These are phyloP conservation scores for Laupala kohalensis DNA, from an alignment of 1,140 invertebrate species.

Conservation along the genomic window DNA sequence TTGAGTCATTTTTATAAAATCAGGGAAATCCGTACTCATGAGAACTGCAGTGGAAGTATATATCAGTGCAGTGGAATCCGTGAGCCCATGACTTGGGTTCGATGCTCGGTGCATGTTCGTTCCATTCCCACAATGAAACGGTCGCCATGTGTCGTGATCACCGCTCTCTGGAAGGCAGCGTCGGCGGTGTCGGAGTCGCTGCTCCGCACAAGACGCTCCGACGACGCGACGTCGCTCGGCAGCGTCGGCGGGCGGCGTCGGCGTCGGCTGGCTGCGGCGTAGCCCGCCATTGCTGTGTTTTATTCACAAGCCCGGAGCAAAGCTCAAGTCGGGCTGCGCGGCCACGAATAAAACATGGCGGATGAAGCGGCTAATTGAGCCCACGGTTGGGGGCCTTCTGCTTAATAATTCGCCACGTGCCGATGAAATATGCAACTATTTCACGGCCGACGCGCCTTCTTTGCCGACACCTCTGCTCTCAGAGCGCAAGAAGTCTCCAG, in stretches of 20 bases:
- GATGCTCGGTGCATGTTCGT: no score
- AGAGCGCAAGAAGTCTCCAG: background rate
- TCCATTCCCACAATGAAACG: no score
- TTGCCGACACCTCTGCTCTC: conserved; percentile 8
- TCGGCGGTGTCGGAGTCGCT: background rate
- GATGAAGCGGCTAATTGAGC: conserved; percentile 14
- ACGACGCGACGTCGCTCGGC: no score
- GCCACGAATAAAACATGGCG: conserved; percentile 12
- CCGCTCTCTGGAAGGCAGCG: no score
- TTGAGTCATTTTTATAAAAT: no score
- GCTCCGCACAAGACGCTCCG: background rate
- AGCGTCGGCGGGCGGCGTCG: no score
- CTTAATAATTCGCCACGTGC: conserved; percentile 11
- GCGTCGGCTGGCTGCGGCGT: no score
- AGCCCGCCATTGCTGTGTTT: background rate
- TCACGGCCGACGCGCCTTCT: background rate
- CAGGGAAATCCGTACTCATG: no score
- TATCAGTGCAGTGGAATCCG: no score
- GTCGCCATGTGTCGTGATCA: no score
- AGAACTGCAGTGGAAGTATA: no score
- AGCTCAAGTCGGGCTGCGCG: background rate
- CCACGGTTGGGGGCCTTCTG: conserved; percentile 11
- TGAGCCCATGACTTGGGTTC: no score
- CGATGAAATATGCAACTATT: conserved; percentile 13
- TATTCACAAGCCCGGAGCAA: background rate